A percentile compares a stretch with the other conserved stretches of the same genome.
phyloP scores from a whole-genome alignment of 1,140 invertebrate genomes.

The Brachionus angularis region DNA sequence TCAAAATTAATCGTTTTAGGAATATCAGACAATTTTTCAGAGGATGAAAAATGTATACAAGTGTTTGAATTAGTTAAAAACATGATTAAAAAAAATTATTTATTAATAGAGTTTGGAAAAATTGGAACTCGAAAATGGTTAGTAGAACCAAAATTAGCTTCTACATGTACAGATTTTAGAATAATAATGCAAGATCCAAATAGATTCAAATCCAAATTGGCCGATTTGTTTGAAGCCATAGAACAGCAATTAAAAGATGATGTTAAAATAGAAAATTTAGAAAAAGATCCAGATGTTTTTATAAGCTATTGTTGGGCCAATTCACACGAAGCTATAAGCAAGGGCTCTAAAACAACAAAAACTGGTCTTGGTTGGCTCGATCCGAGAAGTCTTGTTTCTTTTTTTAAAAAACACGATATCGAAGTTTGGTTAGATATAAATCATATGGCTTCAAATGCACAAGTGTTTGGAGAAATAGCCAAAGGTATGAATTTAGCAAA shows the following conservation, averaged over 20 bases:
- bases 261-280: conserved; percentile 34
- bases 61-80: conserved; percentile 4
- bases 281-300: conserved; percentile 47
- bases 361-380: conserved; percentile 47
- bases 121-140: neutral
- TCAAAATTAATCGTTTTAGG: neutral
- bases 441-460: neutral
- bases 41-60: neutral
- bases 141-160: conserved; percentile 5
- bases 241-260: conserved; percentile 37
- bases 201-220: conserved; percentile 48
- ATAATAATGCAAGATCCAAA: conserved; percentile 51
- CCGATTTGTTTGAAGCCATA: conserved; percentile 47
- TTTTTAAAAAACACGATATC: conserved; percentile 50
- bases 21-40: conserved; percentile 10
- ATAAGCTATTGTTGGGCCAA: conserved; percentile 55
- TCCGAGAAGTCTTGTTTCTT: conserved; percentile 50
- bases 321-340: conserved; percentile 49
- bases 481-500: conserved; percentile 29
- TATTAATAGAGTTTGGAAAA: conserved; percentile 13
- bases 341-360: conserved; percentile 46
- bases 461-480: neutral
- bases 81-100: neutral
- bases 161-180: conserved; percentile 46
- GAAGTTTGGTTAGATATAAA: conserved; percentile 51